phyloP scores from a whole-genome alignment of 2,888 invertebrate genomes.

The Melangyna quadrimaculata region DNA sequence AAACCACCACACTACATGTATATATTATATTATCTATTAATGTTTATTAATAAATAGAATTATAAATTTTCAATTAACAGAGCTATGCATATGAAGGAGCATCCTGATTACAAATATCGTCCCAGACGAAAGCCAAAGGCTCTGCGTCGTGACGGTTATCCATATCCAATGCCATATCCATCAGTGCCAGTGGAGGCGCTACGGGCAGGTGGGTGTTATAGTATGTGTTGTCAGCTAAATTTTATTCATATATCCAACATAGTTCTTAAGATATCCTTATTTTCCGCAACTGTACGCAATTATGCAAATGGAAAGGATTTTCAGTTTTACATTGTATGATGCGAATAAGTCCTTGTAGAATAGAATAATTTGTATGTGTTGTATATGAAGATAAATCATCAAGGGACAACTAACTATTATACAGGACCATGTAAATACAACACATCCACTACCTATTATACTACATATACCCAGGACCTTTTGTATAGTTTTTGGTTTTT shows the following conservation, averaged over 20 bases:
- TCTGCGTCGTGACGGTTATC: slow-evolving; percentile 93
- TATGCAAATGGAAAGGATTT: slow-evolving; percentile 66
- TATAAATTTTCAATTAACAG: slow-evolving; percentile 79
- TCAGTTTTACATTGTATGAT: background rate
- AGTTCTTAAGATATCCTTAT: slow-evolving; percentile 59
- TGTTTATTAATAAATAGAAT: slow-evolving; percentile 38
- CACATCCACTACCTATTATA: background rate
- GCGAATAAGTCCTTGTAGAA: background rate
- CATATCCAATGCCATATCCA: slow-evolving; percentile 95
- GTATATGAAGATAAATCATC: background rate
- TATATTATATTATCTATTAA: background rate
- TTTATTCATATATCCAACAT: slow-evolving; percentile 12
- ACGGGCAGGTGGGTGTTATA: slow-evolving; percentile 87
- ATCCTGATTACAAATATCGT: slow-evolving; percentile 96
- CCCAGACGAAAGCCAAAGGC: slow-evolving; percentile 95
- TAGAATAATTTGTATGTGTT: background rate
- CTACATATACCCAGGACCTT: background rate
- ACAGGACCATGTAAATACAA: slow-evolving; percentile 1
- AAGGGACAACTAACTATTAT: slow-evolving; percentile 10
- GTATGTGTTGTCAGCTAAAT: slow-evolving; percentile 31
- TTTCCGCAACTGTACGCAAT: slow-evolving; percentile 70
- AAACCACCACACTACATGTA: background rate
- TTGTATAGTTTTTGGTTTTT: slow-evolving; percentile 38
- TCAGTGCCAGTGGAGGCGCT: slow-evolving; percentile 94
- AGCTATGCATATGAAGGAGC: slow-evolving; percentile 97